Percentiles rank a stretch among this genome's conserved stretches.
Conservation (phyloP, 2,797 vertebrate genomes). For the Danio albolineatus region DNA sequence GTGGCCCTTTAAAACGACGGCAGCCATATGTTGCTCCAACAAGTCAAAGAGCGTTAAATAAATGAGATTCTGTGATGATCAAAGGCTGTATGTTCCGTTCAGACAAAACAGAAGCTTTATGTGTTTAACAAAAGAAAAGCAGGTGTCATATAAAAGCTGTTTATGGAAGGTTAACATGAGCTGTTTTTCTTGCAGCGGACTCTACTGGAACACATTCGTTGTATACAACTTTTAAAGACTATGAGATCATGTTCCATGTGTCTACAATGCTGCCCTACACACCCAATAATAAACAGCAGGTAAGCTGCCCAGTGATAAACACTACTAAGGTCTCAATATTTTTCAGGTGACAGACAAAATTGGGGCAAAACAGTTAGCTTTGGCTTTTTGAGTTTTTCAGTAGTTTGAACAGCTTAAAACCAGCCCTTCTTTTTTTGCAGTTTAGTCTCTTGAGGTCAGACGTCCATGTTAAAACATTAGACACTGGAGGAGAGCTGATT, state of each 20-base stretch:
- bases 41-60: conserved; percentile 24
- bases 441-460: too few species aligned
- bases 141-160: neutral
- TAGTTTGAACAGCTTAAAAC: neutral
- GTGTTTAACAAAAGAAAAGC: conserved; percentile 16
- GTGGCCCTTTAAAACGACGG: neutral
- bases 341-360: neutral
- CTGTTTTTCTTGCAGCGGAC: conserved; percentile 81
- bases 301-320: conserved; percentile 63
- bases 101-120: neutral
- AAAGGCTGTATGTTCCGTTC: conserved; percentile 5
- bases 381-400: neutral
- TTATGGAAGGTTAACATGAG: conserved; percentile 12
- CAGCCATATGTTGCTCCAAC: conserved; percentile 19
- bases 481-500: too few species aligned
- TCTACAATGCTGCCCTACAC: conserved; percentile 97
- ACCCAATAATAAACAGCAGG: conserved; percentile 98
- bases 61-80: neutral
- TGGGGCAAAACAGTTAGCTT: neutral
- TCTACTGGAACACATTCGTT: conserved; percentile 96
- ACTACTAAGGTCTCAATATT: neutral
- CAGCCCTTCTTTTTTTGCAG: neutral
- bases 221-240: conserved; percentile 94
- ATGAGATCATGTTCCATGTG: conserved; percentile 97
- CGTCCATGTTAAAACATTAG: too few species aligned